Evolutionary conservation across 2,113 vertebrate genomes (phyloP), one percentile per base, ranked within the genome.

Genomic region (Dinomys branickii): DNA sequence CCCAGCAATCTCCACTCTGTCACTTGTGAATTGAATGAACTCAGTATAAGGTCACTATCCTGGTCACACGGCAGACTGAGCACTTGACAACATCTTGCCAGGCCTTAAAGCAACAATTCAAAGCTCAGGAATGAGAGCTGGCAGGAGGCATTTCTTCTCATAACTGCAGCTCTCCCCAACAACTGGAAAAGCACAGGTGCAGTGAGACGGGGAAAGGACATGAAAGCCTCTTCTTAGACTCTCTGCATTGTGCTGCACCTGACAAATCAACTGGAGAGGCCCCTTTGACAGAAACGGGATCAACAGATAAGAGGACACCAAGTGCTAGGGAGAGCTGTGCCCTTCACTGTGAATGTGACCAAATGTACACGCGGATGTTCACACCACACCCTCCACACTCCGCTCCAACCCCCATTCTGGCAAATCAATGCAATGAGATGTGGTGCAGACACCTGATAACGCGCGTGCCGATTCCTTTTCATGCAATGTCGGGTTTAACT

Each of bases 191-290:
- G 47, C 47, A 41, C 38, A 67, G 61, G 47, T n/a, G 69, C 77
- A 65, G 50, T 61, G 59, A 71, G 47, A 30, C 78, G 47, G 35
- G 19, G 61, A 89, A 47, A 22, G 30, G 30, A 78, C 26, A 16
- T 0, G 1, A 7, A n/a, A 20, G 19, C 13, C 33, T 69, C n/a
- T 71, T 63, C 44, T 35, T 4, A 59, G 24, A 24, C 47, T 44
- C 6, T 8, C n/a, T 4, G 75, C 17, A 33, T 44, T 47, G 24
- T 7, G 8, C 0, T 0, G 2, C 1, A 0, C 3, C 13, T 16
- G 71, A 44, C 22, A 71, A 38, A 14, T 28, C 54, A 38, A 33
- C 41, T 26, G 26, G 35, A n/a, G 28, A n/a, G 5, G 17, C 12
- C 47, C 13, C 54, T 92, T 10, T 11, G 63, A n/a, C 56, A 33